Base-by-base conservation (phyloP, 1,140 invertebrate species). In the Octopus bimaculoides region DNA sequence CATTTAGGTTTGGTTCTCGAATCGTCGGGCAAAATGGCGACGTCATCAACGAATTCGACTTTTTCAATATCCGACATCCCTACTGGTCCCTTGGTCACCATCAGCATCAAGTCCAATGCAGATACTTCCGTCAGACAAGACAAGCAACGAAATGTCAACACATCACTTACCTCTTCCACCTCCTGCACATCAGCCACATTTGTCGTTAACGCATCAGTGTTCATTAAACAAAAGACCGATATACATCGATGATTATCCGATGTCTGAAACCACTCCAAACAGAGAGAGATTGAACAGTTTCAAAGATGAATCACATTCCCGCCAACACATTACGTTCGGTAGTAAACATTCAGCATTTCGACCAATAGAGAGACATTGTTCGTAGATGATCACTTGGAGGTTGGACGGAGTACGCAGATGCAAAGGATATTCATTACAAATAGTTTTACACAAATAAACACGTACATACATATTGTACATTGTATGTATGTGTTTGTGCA, bases 21-120 rank as follows among this genome's bases (percentile, higher is more conserved):
- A 99, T 91, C 93, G 98, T 78, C 93, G 98, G 77, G 98, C 98
- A 80, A 99, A 99, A 92, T 99, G 97, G 96, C 93, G 98, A 76
- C 92, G 98, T 3, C 85, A 84, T 52, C 85, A 87, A 71, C 78
- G 86, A 52, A 78, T 88, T 55, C 85, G 81, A 17, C 82, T 88
- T n/a, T 78, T 87, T 1, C 85, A 87, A 54, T 84, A 79, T 4
- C 81, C 86, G 6, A 77, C 77, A 55, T 78, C 55, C 26, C 77
- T 61, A 14, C 71, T 76, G 54, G 53, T 75, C 54, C 73, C 55
- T 9, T 55, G 20, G 12, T 41, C 26, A 14, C 26, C 54, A 0
- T 14, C 55, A 14, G 66, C 53, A 4, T 26, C 14, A 26, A 77
- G 14, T 52, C 75, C 5, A 54, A 26, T 71, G n/a, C 56, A 52